Base-by-base conservation (phyloP, 1,140 invertebrate species). In the Chelonus insularis region DNA sequence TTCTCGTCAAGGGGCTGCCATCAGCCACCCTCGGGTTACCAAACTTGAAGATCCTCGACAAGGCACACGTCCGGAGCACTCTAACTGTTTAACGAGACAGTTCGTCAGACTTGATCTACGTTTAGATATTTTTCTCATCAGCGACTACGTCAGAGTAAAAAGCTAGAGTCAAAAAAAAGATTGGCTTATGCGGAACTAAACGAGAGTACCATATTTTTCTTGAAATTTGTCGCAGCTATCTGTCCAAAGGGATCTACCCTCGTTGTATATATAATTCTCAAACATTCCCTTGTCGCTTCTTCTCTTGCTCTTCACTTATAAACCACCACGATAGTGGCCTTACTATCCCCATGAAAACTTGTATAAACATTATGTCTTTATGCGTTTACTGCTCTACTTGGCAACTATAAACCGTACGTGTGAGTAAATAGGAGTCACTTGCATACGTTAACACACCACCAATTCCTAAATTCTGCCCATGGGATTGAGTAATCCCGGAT, bases 41-140 rank as follows among this genome's bases (percentile, higher is more conserved):
- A 11, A 62, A 51, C 29, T 56, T 37, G 48, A 11, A 62, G 54
- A 29, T 50, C 47, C 25, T 37, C 56, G 56, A 63, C 68, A 67
- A 67, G 64, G 52, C 60, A 58, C 20, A 51, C 60, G 66, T 72
- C 64, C 65, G 64, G 47, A 60, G 62, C 63, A 66, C 62, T 73
- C 73, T 71, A 63, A 56, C 66, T 57, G 64, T 71, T 70, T 69
- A 71, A 71, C 67, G 68, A 75, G 73, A 69, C 69, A 67, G 64
- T 63, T 70, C 69, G 68, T 71, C 63, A 71, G 62, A 51, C 59
- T 80, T 12, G 75, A 78, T 78, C 75, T 73, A 73, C 73, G 76
- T 78, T 72, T 68, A 75, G 78, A 80, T 78, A 78, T 78, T 80
- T 80, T 78, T 78, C 75, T 75, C 74, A 75, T 75, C 72, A 76